These are phyloP conservation scores for Acronicta aceris DNA, from an alignment of 2,888 invertebrate species.

Conservation along the genomic window DNA sequence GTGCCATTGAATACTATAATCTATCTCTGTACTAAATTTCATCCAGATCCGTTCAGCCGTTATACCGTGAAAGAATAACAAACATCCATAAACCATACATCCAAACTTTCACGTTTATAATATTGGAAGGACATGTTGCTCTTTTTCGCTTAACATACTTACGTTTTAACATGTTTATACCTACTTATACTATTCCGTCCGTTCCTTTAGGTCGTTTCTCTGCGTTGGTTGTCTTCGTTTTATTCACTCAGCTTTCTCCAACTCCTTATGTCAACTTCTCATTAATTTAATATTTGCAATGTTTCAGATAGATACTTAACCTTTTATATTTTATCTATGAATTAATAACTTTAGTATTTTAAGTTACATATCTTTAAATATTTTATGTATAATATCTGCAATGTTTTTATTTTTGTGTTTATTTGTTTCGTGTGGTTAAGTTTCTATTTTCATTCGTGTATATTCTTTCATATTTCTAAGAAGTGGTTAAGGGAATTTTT, in stretches of 20 bases:
- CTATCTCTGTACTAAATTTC: no score
- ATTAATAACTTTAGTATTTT: no score
- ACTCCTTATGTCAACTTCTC: neutral
- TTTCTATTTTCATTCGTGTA: neutral
- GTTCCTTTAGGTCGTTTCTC: neutral
- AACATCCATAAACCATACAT: no score
- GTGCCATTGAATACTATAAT: no score
- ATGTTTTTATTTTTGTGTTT: neutral
- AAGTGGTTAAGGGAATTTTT: constrained; percentile 15
- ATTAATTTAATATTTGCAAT: no score
- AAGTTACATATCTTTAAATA: no score
- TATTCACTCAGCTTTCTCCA: neutral
- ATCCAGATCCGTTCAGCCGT: no score
- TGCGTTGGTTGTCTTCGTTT: neutral
- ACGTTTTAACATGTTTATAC: constrained; percentile 5
- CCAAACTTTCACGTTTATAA: no score
- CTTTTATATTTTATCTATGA: no score
- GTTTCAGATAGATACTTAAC: no score
- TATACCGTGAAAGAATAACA: no score
- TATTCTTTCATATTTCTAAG: constrained; percentile 19
- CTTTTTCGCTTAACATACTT: constrained; percentile 6
- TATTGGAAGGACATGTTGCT: no score
- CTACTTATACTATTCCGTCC: constrained; percentile 12
- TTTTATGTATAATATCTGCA: neutral
- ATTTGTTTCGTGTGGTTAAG: constrained; percentile 2